Conservation (phyloP, 2,113 vertebrate genomes). For the Menidia beryllina region DNA sequence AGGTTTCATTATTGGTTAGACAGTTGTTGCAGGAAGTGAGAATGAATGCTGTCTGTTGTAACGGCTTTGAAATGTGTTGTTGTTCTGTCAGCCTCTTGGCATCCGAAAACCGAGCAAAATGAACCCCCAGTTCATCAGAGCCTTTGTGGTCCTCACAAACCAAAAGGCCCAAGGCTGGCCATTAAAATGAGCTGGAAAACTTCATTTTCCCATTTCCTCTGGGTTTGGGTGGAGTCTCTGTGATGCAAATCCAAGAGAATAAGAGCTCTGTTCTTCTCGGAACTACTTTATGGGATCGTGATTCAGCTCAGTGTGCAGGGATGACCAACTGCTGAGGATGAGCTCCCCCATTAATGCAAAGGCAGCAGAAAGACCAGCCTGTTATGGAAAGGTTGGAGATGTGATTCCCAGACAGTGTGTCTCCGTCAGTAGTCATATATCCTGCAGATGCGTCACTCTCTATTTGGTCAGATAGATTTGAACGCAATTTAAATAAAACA, state of each 20-base stretch:
- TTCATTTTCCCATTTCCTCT: conserved; percentile 73
- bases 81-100: conserved; percentile 41
- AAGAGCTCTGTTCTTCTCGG: conserved; percentile 66
- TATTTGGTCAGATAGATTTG: neutral
- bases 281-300: conserved; percentile 61
- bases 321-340: conserved; percentile 52
- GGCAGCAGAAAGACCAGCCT: conserved; percentile 52
- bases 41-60: conserved; percentile 52
- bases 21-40: conserved; percentile 61
- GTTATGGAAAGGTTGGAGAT: conserved; percentile 58
- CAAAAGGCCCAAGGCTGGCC: conserved; percentile 63
- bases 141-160: conserved; percentile 68
- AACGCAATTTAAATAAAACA: no score
- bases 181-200: conserved; percentile 75
- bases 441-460: conserved; percentile 11
- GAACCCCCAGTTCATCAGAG: conserved; percentile 50
- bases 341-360: conserved; percentile 34
- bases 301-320: conserved; percentile 52
- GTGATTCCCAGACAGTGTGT: conserved; percentile 57
- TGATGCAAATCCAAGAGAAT: conserved; percentile 73
- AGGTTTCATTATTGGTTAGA: conserved; percentile 5
- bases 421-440: conserved; percentile 34
- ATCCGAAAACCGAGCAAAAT: conserved; percentile 48
- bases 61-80: conserved; percentile 32
- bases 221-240: conserved; percentile 74